phyloP scores from a whole-genome alignment of 1,140 invertebrate species.

The Berghia stephanieae region DNA sequence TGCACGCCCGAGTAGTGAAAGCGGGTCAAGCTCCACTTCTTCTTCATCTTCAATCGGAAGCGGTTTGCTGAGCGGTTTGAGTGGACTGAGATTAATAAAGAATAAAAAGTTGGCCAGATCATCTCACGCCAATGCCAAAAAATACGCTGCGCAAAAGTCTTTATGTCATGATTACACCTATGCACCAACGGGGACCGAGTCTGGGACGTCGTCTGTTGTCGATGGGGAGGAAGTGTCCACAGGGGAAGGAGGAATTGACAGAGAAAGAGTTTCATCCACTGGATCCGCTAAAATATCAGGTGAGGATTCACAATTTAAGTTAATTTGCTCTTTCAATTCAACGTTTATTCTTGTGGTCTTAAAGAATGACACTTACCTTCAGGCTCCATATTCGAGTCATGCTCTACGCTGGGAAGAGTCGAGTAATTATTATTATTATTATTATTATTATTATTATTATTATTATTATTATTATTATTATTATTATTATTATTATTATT shows the following conservation, averaged over 20 bases:
- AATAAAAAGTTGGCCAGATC: constrained; percentile 24
- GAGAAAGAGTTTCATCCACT: neutral
- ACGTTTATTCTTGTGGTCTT: no score
- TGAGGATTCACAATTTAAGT: no score
- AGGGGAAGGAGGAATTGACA: neutral
- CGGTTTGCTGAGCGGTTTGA: constrained; percentile 11
- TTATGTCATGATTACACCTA: neutral
- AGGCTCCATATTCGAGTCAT: no score
- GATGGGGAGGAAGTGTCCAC: neutral
- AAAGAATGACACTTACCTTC: no score
- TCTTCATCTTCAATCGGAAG: no score
- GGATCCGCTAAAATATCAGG: no score
- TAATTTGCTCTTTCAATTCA: no score
- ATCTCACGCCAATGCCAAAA: constrained; percentile 25
- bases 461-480: no score
- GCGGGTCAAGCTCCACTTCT: no score
- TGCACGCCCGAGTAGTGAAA: neutral
- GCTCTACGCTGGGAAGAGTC: neutral
- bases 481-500: no score
- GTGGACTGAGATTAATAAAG: constrained; percentile 24
- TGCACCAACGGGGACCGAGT: no score
- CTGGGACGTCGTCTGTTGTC: neutral
- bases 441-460: no score
- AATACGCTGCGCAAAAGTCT: constrained; percentile 17
- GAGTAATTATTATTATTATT: neutral